Evolutionary conservation across 2,113 vertebrate genomes (phyloP).

Genomic region (Seriola aureovittata): DNA sequence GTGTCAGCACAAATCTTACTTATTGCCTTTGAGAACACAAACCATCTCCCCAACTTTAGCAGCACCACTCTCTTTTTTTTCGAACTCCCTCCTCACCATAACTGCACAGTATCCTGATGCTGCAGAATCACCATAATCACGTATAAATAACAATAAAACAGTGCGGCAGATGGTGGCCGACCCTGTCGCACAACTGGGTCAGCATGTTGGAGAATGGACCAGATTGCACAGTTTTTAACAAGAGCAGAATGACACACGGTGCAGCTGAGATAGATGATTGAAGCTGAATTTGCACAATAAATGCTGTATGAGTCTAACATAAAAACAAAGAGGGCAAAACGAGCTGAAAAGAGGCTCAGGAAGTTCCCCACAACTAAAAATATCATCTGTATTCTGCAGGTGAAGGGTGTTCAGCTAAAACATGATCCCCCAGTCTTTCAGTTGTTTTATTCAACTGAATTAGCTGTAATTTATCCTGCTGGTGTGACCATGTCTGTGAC

Average conservation of each 20-base stretch:
- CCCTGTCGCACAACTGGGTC: conserved; percentile 58
- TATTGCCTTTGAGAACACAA: conserved; percentile 20
- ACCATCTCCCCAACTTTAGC: conserved; percentile 18
- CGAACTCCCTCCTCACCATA: conserved; percentile 5
- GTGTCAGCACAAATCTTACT: conserved; percentile 24
- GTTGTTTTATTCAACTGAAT: conserved; percentile 44
- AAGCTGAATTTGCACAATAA: conserved; percentile 44
- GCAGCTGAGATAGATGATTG: conserved; percentile 42
- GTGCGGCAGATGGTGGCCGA: conserved; percentile 54
- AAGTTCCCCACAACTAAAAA: conserved; percentile 12
- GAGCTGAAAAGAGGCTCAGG: background rate
- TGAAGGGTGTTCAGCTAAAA: conserved; percentile 17
- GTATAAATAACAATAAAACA: conserved; percentile 55
- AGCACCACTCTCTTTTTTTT: background rate
- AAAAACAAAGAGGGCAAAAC: conserved; percentile 16
- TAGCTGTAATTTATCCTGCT: conserved; percentile 48
- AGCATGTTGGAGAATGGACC: conserved; percentile 40
- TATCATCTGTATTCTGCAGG: conserved; percentile 19
- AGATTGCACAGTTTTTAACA: conserved; percentile 10
- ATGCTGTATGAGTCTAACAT: conserved; percentile 2
- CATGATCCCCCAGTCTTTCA: conserved; percentile 18
- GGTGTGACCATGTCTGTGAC: conserved; percentile 22
- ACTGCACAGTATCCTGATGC: conserved; percentile 24
- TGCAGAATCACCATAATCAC: conserved; percentile 45
- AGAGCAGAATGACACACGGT: conserved; percentile 18